Evolutionary conservation across 1,140 invertebrate genomes (phyloP), one percentile per base, ranked within the genome.

Genomic region (Batillaria attramentaria): DNA sequence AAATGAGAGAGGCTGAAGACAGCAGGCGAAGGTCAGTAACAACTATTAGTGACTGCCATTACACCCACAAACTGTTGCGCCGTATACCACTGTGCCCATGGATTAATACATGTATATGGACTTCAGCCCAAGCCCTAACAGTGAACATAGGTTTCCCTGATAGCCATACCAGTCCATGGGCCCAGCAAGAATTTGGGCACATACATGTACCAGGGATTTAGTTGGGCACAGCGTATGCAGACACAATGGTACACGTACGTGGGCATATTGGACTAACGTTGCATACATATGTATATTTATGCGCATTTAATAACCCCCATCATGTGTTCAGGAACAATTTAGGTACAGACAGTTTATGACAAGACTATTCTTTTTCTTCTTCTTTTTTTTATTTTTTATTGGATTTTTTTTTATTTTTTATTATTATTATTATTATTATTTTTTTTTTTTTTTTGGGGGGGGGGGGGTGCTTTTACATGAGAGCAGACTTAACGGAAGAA

Each of bases 1-100:
- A 89, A 82, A 88, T 89, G 77, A 66, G 77, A 72, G 86, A 87
- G 66, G 41, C 77, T 16, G 54, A 79, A 46, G 79, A 81, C 10
- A 78, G 81, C 43, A 83, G 82, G 78, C 72, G 66, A 72, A 85
- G 78, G 87, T 87, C 76, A 72, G 74, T n/a, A 33, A 8, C n/a
- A 8, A 8, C n/a, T 31, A 62, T 6, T 60, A 60, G 31, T 60
- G 24, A 20, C 8, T 60, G 24, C 31, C 57, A 20, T 10, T 60
- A n/a, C n/a, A n/a, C n/a, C n/a, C n/a, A n/a, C n/a, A n/a, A n/a
- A n/a, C n/a, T n/a, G n/a, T n/a, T n/a, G n/a, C n/a, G n/a, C n/a
- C n/a, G n/a, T n/a, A n/a, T n/a, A n/a, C n/a, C n/a, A n/a, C n/a
- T n/a, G n/a, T n/a, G n/a, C n/a, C n/a, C 57, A 60, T 20, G 31